Evolutionary conservation across 2,113 vertebrate genomes (phyloP), one percentile per base, ranked within the genome.

Genomic region (Ancistrus triradiatus): DNA sequence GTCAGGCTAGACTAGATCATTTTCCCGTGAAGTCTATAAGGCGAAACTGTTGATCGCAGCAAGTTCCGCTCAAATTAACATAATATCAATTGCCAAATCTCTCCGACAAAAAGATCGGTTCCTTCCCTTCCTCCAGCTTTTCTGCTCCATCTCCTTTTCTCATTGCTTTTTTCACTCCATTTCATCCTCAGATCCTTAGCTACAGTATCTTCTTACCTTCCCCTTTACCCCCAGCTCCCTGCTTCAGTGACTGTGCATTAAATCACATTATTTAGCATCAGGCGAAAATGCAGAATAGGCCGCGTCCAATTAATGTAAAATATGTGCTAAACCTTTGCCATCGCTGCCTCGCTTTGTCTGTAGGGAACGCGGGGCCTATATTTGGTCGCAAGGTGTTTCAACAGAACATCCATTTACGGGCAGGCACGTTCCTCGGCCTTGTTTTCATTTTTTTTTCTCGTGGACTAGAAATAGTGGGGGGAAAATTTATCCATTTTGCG

Each of bases 401-500:
- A 55, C 49, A 46, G 43, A 61, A 72, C 50, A 60, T 42, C 38
- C 37, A 47, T 75, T 72, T 66, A 63, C 57, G 13, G n/a, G n/a
- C 24, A 55, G 17, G 10, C 42, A 28, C 24, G 11, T 51, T 59
- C 47, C 28, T 4, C 63, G 63, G 63, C 52, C 58, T 63, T 66
- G 52, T 59, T 74, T 70, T 47, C 8, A 5, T 44, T 14, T 4
- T 19, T 2, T 22, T 38, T 44, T 24, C 49, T 46, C 6, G 19
- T 27, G 14, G 31, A 43, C 57, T 65, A 14, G 18, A 59, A 79
- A 74, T 25, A n/a, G n/a, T n/a, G n/a, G 6, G 40, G 63, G 67
- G 69, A 79, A 57, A 79, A 76, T 48, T 73, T 72, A 81, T 82
- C 78, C 69, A 75, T 76, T 75, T 77, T 67, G 68, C 72, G 62